A percentile compares a stretch with the other conserved stretches of the same genome.
Conservation (phyloP, 2,113 vertebrate species). For the Archilochus colubris region DNA sequence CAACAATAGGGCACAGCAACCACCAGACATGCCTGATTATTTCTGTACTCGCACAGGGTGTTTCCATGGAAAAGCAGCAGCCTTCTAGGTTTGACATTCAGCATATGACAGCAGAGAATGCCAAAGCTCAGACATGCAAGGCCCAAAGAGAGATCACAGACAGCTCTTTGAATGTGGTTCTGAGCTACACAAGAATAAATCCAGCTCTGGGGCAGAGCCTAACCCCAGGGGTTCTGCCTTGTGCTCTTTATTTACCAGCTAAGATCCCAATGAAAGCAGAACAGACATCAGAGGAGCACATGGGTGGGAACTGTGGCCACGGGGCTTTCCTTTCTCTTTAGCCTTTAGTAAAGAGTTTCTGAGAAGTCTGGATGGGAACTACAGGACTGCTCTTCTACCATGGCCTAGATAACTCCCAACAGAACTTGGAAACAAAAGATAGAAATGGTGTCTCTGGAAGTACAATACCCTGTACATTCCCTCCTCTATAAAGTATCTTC, state of each 20-base stretch:
- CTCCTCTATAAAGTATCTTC: background rate
- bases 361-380: background rate
- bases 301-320: background rate
- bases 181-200: slow-evolving; percentile 1
- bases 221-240: background rate
- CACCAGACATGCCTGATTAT: slow-evolving; percentile 16
- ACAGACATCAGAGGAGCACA: background rate
- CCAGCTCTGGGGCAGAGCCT: background rate
- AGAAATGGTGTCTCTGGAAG: background rate
- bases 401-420: background rate
- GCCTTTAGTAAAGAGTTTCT: background rate
- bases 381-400: background rate
- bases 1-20: slow-evolving; percentile 30
- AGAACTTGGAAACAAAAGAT: background rate
- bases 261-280: background rate
- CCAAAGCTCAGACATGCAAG: background rate
- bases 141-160: slow-evolving; percentile 13
- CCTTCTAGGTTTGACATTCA: slow-evolving; percentile 26
- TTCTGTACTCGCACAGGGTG: slow-evolving; percentile 1
- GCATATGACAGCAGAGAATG: slow-evolving; percentile 12
- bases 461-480: background rate
- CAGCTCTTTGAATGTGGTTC: slow-evolving; percentile 15
- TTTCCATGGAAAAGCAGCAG: slow-evolving; percentile 67
- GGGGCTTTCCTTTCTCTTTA: background rate
- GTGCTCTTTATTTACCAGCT: slow-evolving; percentile 21